These are phyloP conservation scores for Phalacrocorax carbo DNA, from an alignment of 2,113 vertebrate genomes.

Conservation along the genomic window DNA sequence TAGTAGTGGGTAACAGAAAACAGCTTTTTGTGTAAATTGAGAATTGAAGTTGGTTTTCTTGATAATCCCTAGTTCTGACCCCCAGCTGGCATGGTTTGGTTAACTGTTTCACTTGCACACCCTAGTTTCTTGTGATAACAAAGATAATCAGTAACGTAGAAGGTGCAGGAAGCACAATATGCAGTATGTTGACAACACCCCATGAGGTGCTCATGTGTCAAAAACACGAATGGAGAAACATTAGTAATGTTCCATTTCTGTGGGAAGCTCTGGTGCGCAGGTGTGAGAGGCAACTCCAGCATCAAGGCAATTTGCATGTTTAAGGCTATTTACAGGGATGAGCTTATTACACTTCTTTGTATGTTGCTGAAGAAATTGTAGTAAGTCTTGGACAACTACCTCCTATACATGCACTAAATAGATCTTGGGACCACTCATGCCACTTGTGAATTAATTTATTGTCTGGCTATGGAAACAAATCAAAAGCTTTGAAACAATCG, in stretches of 20 bases:
- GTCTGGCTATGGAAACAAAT: neutral
- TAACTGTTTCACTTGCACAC: neutral
- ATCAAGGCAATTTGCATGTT: neutral
- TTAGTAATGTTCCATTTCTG: neutral
- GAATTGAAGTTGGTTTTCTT: neutral
- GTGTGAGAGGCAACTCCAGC: neutral
- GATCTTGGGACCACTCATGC: neutral
- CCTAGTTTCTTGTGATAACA: neutral
- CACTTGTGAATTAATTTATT: neutral
- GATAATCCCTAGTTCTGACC: neutral
- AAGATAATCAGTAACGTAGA: neutral
- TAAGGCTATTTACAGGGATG: neutral
- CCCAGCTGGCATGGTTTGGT: neutral
- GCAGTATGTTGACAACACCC: rapidly evolving
- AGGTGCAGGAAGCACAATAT: neutral
- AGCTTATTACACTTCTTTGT: neutral
- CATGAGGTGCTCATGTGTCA: neutral
- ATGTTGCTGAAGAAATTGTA: neutral
- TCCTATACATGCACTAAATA: neutral
- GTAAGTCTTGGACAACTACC: neutral
- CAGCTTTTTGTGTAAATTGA: neutral
- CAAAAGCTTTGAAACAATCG: neutral
- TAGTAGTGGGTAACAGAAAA: neutral
- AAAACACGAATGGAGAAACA: neutral
- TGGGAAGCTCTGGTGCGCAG: neutral